phyloP scores from a whole-genome alignment of 1,140 invertebrate genomes.

The Zaprionus africanus region DNA sequence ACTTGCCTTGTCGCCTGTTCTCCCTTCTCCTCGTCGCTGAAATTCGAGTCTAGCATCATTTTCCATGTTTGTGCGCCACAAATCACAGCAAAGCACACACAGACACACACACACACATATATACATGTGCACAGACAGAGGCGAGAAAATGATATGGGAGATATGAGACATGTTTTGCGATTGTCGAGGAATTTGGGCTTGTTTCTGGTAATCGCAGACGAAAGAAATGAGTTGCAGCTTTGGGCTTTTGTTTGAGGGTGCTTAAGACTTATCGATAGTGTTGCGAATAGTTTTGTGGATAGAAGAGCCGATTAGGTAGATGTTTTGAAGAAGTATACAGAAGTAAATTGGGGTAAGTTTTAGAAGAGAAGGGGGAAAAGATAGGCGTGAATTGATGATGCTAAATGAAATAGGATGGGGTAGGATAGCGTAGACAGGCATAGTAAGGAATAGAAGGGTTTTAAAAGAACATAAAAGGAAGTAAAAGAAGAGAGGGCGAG shows the following conservation, averaged over 20 bases:
- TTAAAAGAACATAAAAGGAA: no score
- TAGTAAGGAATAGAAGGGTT: no score
- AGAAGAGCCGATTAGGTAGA: neutral
- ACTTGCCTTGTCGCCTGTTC: neutral
- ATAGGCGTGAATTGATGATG: no score
- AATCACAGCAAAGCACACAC: constrained; percentile 3
- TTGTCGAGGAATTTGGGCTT: constrained; percentile 10
- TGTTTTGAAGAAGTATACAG: neutral
- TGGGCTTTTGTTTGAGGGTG: neutral
- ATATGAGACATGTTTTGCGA: constrained; percentile 3
- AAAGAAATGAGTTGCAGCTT: neutral
- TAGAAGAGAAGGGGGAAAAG: no score
- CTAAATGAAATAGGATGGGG: no score
- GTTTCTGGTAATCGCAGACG: constrained; percentile 6
- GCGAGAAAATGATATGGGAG: constrained; percentile 3
- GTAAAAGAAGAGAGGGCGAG: neutral
- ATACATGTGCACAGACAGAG: neutral
- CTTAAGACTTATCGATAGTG: neutral
- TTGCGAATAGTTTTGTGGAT: neutral
- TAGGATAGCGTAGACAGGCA: no score
- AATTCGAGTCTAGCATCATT: constrained; percentile 7
- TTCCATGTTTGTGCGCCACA: neutral
- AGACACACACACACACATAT: neutral
- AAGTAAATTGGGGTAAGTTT: neutral
- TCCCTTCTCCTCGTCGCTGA: neutral